Percentiles rank a stretch among this genome's conserved stretches.
Conservation (phyloP, 2,888 invertebrate species). For the Tenthredo livida region DNA sequence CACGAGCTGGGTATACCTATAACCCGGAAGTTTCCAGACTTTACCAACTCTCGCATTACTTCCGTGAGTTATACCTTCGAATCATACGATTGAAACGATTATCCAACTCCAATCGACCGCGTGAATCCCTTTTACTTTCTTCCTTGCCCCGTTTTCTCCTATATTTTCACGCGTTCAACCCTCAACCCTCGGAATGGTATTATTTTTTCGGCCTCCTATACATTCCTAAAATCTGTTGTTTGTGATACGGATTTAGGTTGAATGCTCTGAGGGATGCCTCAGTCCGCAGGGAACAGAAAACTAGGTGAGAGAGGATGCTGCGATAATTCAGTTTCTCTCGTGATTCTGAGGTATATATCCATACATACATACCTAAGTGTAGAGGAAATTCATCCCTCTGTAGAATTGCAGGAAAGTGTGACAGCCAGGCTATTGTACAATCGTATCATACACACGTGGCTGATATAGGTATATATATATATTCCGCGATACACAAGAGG, state of each 20-base stretch:
- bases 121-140: background rate
- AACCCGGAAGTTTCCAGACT: background rate
- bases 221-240: background rate
- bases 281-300: background rate
- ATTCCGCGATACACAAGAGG: conserved; percentile 33
- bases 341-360: background rate
- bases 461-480: background rate
- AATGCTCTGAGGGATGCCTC: background rate
- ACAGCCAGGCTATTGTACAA: conserved; percentile 19
- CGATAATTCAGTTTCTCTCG: background rate
- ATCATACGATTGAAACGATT: conserved; percentile 20
- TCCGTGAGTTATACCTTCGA: conserved; percentile 1
- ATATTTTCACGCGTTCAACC: background rate
- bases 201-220: background rate
- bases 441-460: conserved; percentile 25
- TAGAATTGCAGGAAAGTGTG: background rate
- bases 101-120: conserved; percentile 29
- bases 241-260: background rate
- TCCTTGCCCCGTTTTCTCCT: background rate
- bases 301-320: background rate
- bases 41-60: background rate
- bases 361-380: background rate
- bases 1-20: background rate
- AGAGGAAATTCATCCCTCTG: background rate
- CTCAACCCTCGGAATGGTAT: background rate